Conservation (phyloP, 1,140 invertebrate species). For the Macrosteles quadrilineatus region DNA sequence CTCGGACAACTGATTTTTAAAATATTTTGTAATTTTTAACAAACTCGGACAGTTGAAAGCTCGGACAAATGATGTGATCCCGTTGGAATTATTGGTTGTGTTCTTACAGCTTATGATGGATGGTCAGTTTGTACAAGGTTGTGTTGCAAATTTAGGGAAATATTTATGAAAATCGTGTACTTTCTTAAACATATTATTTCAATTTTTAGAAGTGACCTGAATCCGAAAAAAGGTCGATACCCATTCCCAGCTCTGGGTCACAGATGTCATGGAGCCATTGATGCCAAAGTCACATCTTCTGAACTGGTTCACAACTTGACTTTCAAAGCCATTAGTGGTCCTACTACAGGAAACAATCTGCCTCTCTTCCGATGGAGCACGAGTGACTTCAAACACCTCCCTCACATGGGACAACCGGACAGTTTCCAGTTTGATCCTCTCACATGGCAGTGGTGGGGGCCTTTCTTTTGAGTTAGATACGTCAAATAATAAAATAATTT, state of each 20-base stretch:
- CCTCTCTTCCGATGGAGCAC: constrained; percentile 71
- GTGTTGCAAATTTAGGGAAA: too few species aligned
- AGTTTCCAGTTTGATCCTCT: neutral
- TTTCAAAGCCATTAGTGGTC: constrained; percentile 14
- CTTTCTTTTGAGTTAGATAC: neutral
- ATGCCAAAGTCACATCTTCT: constrained; percentile 60
- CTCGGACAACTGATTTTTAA: too few species aligned
- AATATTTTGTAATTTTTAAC: too few species aligned
- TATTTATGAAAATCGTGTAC: too few species aligned
- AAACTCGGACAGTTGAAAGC: too few species aligned
- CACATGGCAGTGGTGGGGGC: neutral
- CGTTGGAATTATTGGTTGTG: too few species aligned
- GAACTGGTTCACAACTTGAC: neutral
- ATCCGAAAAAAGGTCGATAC: constrained; percentile 66
- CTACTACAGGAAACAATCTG: neutral
- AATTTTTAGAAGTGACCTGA: constrained; percentile 63
- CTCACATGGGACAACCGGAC: constrained; percentile 76
- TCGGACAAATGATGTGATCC: too few species aligned
- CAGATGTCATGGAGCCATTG: constrained; percentile 63
- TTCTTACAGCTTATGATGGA: too few species aligned
- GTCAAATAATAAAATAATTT: too few species aligned
- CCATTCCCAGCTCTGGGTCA: constrained; percentile 66
- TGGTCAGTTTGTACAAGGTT: too few species aligned
- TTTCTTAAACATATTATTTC: too few species aligned
- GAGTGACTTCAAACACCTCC: constrained; percentile 59